These are phyloP conservation scores for Acronicta alni DNA, from an alignment of 2,888 invertebrate species.

Conservation along the genomic window DNA sequence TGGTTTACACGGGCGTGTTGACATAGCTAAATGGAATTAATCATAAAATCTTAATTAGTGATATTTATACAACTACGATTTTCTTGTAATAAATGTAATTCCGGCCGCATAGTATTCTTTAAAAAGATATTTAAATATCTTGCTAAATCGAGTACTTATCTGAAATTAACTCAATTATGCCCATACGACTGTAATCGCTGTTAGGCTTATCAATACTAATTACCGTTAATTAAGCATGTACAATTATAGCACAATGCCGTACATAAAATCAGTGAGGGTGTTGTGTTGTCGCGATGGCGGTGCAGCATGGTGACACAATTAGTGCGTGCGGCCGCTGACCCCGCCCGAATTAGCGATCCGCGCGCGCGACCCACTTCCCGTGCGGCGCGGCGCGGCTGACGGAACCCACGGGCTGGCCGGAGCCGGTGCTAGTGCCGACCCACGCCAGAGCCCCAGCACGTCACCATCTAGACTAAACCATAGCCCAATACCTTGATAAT, in stretches of 20 bases:
- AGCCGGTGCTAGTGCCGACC: constrained; percentile 5
- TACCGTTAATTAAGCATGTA: constrained; percentile 14
- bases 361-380: constrained; percentile 67
- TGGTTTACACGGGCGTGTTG: no score
- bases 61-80: no score
- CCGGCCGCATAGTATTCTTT: not conserved
- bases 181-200: constrained; percentile 6
- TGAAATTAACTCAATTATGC: not conserved
- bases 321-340: constrained; percentile 72
- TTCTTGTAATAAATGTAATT: no score
- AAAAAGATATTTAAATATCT: not conserved
- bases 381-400: constrained; percentile 24
- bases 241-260: constrained; percentile 10
- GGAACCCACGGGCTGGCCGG: constrained; percentile 28
- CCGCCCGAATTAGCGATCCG: constrained; percentile 81
- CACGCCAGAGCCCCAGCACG: constrained; percentile 14
- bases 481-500: constrained; percentile 12
- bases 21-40: no score
- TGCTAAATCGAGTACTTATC: not conserved
- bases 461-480: constrained; percentile 1
- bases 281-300: constrained; percentile 19
- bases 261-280: constrained; percentile 21
- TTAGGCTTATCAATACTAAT: constrained; percentile 32
- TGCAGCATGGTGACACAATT: constrained; percentile 70
- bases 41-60: no score